A percentile compares a stretch with the other conserved stretches of the same genome.
These are phyloP conservation scores for Phylloscopus whistleri DNA, from an alignment of 2,113 vertebrate genomes.

Conservation along the genomic window DNA sequence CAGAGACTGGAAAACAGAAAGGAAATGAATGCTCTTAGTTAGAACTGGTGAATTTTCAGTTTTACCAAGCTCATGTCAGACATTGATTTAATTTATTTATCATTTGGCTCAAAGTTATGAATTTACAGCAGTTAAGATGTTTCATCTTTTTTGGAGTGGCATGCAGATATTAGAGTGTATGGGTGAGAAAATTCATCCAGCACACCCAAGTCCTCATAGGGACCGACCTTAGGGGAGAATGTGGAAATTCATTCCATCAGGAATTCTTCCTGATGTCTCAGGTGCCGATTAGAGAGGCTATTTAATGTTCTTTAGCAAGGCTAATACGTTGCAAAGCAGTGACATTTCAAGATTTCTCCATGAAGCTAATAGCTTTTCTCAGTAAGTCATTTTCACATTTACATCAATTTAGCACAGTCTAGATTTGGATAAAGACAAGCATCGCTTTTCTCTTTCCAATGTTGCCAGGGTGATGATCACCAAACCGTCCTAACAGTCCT, in stretches of 20 bases:
- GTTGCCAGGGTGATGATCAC: slow-evolving; percentile 6
- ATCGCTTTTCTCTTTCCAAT: not conserved
- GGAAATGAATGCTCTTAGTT: not conserved
- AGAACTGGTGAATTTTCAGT: not conserved
- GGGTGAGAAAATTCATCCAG: not conserved
- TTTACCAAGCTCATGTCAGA: not conserved
- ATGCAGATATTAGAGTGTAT: not conserved
- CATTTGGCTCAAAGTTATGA: not conserved
- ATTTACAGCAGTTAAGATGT: not conserved
- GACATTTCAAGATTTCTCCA: not conserved
- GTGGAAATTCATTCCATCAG: not conserved
- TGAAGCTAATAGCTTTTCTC: not conserved
- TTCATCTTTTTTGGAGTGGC: not conserved
- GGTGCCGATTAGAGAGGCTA: not conserved
- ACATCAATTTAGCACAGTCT: slow-evolving; percentile 5
- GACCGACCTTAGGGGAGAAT: not conserved
- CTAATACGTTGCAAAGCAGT: not conserved
- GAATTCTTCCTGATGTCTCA: not conserved
- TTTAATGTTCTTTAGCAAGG: not conserved
- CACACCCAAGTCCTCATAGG: not conserved
- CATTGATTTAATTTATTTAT: not conserved
- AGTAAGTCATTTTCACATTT: slow-evolving; percentile 19
- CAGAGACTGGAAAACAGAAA: not conserved
- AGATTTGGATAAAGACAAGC: not conserved
- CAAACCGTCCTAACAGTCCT: not conserved